Evolutionary conservation across 1,140 invertebrate species (phyloP).

Genomic region (Drosophila funebris): DNA sequence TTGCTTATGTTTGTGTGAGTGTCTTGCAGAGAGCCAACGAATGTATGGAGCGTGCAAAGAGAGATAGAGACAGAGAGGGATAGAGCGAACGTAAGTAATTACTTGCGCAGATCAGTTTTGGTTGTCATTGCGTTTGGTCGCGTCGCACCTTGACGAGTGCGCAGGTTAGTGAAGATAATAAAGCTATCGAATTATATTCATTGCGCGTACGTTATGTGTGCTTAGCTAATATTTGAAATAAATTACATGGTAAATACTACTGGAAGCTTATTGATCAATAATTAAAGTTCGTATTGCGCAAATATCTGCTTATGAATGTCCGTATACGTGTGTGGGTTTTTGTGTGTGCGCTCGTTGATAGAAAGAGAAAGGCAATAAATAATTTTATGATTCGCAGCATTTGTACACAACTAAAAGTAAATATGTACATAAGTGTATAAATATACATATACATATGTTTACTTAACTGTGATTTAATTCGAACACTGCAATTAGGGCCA

Average conservation of each 20-base stretch:
- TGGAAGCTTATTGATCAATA: slow-evolving; percentile 9
- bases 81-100: slow-evolving; percentile 21
- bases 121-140: slow-evolving; percentile 23
- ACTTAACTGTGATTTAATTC: slow-evolving; percentile 36
- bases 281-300: not conserved
- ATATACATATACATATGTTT: not conserved
- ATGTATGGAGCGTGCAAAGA: not conserved
- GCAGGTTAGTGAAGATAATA: slow-evolving; percentile 30
- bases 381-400: slow-evolving; percentile 22
- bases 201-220: slow-evolving; percentile 18
- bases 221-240: slow-evolving; percentile 37
- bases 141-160: slow-evolving; percentile 30
- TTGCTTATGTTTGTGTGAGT: not conserved
- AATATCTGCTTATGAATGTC: not conserved
- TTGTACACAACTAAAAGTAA: slow-evolving; percentile 2
- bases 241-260: slow-evolving; percentile 32
- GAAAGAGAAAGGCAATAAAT: slow-evolving; percentile 50
- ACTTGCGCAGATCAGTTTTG: slow-evolving; percentile 38
- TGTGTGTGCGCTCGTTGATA: not conserved
- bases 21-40: not conserved
- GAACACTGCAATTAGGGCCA: slow-evolving; percentile 25
- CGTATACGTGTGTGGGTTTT: too few relatives aligned
- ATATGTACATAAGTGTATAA: not conserved
- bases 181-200: slow-evolving; percentile 11
- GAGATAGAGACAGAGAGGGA: not conserved